These are phyloP conservation scores for Nomada hirtipes DNA, from an alignment of 2,888 invertebrate genomes.

Conservation along the genomic window DNA sequence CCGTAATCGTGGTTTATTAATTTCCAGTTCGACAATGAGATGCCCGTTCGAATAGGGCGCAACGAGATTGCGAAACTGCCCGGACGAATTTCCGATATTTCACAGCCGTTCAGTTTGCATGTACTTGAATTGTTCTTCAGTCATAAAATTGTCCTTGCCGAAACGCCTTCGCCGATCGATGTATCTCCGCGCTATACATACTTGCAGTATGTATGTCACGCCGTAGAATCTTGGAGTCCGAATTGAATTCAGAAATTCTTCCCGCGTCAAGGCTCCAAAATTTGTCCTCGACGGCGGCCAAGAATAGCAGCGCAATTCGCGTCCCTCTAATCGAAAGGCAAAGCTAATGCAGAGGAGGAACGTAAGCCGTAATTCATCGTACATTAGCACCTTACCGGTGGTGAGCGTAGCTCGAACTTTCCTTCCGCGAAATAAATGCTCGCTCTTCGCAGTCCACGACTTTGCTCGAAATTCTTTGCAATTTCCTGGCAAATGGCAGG, in stretches of 20 bases:
- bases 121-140: slow-evolving; percentile 16
- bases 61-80: slow-evolving; percentile 12
- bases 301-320: neutral
- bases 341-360: neutral
- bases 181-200: too few relatives aligned
- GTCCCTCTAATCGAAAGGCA: neutral
- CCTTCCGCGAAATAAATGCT: neutral
- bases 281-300: neutral
- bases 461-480: slow-evolving; percentile 12
- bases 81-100: neutral
- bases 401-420: neutral
- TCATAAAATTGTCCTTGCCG: slow-evolving; percentile 3
- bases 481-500: neutral
- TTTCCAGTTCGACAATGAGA: neutral
- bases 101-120: slow-evolving; percentile 9
- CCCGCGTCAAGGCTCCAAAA: neutral
- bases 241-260: neutral
- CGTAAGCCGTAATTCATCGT: slow-evolving; percentile 29
- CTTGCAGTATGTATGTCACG: too few relatives aligned
- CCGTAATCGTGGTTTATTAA: neutral
- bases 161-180: neutral
- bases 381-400: slow-evolving; percentile 33
- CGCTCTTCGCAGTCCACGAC: neutral
- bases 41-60: neutral
- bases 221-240: too few relatives aligned